Evolutionary conservation across 2,113 vertebrate species (phyloP).

Genomic region (Ageneiosus marmoratus): DNA sequence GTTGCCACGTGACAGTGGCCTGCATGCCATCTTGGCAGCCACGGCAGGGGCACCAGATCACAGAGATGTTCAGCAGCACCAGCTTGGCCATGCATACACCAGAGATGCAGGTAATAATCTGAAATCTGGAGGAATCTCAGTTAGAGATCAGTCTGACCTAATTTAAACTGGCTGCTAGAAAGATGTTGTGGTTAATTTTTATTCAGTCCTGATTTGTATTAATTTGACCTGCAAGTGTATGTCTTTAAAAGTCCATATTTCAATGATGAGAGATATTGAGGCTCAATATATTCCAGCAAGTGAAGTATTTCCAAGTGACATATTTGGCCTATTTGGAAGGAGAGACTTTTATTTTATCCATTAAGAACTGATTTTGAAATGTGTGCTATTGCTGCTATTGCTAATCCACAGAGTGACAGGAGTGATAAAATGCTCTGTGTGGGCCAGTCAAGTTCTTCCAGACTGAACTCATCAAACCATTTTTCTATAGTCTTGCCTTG

Average conservation of each 20-base stretch:
- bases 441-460: too few relatives aligned
- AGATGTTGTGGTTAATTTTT: background rate
- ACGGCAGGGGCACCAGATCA: slow-evolving; percentile 76
- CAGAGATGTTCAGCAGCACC: slow-evolving; percentile 77
- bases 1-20: slow-evolving; percentile 91
- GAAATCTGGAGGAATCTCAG: background rate
- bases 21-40: slow-evolving; percentile 88
- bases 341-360: background rate
- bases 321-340: background rate
- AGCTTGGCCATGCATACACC: slow-evolving; percentile 72
- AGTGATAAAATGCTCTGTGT: too few relatives aligned
- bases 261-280: background rate
- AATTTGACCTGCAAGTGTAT: background rate
- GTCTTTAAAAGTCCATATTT: background rate
- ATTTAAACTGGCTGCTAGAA: background rate
- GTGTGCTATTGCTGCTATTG: too few relatives aligned
- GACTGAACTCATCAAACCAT: too few relatives aligned
- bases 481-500: too few relatives aligned
- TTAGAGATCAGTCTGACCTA: background rate
- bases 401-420: too few relatives aligned
- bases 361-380: too few relatives aligned
- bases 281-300: background rate
- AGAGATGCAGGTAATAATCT: slow-evolving; percentile 70
- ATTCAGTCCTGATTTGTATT: background rate
- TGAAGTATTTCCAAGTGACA: background rate